A percentile compares a stretch with the other conserved stretches of the same genome.
phyloP scores from a whole-genome alignment of 2,888 invertebrate genomes.

The Lysandra bellargus region DNA sequence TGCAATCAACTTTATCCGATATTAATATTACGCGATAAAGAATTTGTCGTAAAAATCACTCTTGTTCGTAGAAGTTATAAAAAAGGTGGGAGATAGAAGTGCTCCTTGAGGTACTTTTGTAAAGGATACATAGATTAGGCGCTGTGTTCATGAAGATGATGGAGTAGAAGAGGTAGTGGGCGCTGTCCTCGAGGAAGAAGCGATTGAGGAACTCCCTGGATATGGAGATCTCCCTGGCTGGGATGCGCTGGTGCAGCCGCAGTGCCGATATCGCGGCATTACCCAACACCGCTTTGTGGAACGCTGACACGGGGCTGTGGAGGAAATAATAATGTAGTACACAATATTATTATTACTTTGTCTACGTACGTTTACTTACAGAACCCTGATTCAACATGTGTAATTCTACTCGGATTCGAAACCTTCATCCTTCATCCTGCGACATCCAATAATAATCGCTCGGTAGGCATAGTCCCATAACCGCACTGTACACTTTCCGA shows the following conservation, averaged over 20 bases:
- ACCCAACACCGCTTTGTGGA: slow-evolving; percentile 94
- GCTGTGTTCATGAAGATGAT: slow-evolving; percentile 95
- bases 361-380: not conserved
- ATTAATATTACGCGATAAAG: too few relatives aligned
- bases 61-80: not conserved
- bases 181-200: slow-evolving; percentile 94
- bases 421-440: too few relatives aligned
- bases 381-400: not conserved
- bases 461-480: too few relatives aligned
- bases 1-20: too few relatives aligned
- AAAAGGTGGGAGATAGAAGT: not conserved
- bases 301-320: slow-evolving; percentile 82
- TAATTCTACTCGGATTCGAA: not conserved
- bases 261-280: slow-evolving; percentile 97
- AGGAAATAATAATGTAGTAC: slow-evolving; percentile 9
- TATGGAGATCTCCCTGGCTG: slow-evolving; percentile 85
- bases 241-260: slow-evolving; percentile 95
- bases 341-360: not conserved
- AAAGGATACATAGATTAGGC: slow-evolving; percentile 94
- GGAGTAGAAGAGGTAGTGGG: slow-evolving; percentile 97
- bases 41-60: not conserved
- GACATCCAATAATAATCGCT: too few relatives aligned
- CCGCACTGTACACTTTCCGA: too few relatives aligned
- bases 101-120: slow-evolving; percentile 33
- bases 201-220: slow-evolving; percentile 90